Evolutionary conservation across 2,888 invertebrate species (phyloP).

Genomic region (Cepaea hortensis): DNA sequence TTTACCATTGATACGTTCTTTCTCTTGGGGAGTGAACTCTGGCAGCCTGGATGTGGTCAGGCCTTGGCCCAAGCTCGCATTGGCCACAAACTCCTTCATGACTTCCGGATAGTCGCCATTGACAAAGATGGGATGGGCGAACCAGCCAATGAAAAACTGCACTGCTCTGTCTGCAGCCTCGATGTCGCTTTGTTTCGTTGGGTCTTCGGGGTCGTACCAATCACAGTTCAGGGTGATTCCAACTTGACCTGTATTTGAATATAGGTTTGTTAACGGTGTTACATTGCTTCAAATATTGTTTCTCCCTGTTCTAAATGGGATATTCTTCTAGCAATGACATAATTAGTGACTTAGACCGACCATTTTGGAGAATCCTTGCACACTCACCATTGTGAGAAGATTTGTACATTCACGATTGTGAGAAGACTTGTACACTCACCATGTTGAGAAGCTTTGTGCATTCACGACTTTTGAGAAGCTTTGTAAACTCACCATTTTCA

Average conservation of each 20-base stretch:
- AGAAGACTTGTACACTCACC: no score
- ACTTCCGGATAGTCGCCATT: slow-evolving; percentile 78
- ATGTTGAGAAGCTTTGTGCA: no score
- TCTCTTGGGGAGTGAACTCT: slow-evolving; percentile 70
- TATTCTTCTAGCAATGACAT: no score
- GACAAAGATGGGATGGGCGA: slow-evolving; percentile 68
- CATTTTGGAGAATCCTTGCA: no score
- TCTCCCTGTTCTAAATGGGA: no score
- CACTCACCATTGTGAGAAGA: no score
- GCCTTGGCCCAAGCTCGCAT: slow-evolving; percentile 63
- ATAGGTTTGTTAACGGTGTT: no score
- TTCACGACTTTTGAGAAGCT: no score
- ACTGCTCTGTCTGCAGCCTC: slow-evolving; percentile 63
- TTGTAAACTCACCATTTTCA: no score
- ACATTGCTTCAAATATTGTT: no score
- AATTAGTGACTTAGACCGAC: no score
- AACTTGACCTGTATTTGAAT: slow-evolving; percentile 58
- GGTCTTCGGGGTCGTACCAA: slow-evolving; percentile 65
- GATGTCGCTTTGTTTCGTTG: slow-evolving; percentile 61
- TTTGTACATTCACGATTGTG: no score
- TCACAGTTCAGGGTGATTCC: slow-evolving; percentile 68
- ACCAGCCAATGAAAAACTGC: slow-evolving; percentile 71
- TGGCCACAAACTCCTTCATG: slow-evolving; percentile 63
- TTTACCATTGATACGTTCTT: slow-evolving; percentile 65
- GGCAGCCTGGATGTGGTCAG: slow-evolving; percentile 66